phyloP scores from a whole-genome alignment of 2,113 vertebrate species.

The Grallaria varia region DNA sequence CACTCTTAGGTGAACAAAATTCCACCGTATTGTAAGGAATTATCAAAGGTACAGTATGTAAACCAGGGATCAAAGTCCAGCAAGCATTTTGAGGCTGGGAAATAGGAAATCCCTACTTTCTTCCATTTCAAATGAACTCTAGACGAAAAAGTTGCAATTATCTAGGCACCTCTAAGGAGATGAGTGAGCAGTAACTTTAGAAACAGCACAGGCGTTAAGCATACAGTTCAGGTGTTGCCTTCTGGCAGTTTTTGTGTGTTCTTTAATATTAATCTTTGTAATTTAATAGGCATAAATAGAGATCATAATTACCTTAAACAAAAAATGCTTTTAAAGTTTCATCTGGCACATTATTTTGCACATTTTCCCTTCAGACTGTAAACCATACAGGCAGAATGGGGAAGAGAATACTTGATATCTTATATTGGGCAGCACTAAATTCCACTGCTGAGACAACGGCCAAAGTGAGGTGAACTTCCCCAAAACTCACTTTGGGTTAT shows the following conservation, averaged over 20 bases:
- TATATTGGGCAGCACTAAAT: not conserved
- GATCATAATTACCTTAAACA: conserved; percentile 65
- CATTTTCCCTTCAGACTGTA: not conserved
- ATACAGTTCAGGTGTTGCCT: conserved; percentile 65
- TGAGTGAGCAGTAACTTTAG: conserved; percentile 48
- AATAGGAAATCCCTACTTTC: conserved; percentile 41
- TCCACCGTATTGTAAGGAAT: not conserved
- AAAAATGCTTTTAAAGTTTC: conserved; percentile 60
- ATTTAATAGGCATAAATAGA: conserved; percentile 70
- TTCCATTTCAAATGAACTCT: conserved; percentile 47
- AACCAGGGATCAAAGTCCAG: conserved; percentile 48
- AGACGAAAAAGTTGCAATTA: conserved; percentile 46
- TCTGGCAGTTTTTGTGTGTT: conserved; percentile 57
- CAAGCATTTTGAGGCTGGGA: not conserved
- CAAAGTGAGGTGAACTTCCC: not conserved
- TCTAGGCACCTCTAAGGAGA: conserved; percentile 35
- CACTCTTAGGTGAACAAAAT: not conserved
- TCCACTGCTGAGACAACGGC: not conserved
- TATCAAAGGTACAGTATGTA: not conserved
- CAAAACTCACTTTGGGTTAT: not conserved
- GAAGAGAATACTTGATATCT: not conserved
- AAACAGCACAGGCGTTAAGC: conserved; percentile 22
- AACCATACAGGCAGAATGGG: not conserved
- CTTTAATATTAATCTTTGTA: conserved; percentile 65
- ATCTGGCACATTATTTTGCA: conserved; percentile 30